Evolutionary conservation across 1,140 invertebrate genomes (phyloP), one percentile per base, ranked within the genome.

Genomic region (Sycobia sp.): DNA sequence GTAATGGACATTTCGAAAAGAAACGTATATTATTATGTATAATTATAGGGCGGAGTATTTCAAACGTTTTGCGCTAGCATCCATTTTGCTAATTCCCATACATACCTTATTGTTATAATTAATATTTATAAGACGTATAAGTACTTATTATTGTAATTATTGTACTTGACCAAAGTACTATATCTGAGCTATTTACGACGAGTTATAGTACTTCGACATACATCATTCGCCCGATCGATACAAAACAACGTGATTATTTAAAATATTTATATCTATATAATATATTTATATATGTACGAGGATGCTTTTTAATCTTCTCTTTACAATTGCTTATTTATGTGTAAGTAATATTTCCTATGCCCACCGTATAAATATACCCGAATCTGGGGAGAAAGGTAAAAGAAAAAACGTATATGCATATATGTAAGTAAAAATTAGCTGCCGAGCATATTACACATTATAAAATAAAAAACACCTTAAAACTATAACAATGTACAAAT

Each of bases 151-250:
- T 23, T 39, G 34, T 51, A 57, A 51, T 63, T 63, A 63, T 57
- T 63, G 61, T 63, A 63, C 54, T 63, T 54, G 23, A 23, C 23
- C 51, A 49, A 62, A 56, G 53, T 57, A 57, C 61, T 43, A 57
- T 11, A n/a, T 57, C 14, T 22, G 54, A 51, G 38, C 38, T 51
- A 41, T 18, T 43, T 43, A 43, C 38, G 34, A 49, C 38, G 32
- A n/a, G n/a, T n/a, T 34, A 46, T 62, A 49, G 46, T 56, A 56
- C 36, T 56, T 32, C 44, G 18, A n/a, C 4, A 9, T 22, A n/a
- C 23, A 41, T 22, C n/a, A n/a, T 50, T 43, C 54, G 36, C 10
- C 14, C 32, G 57, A 50, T 55, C n/a, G 27, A 56, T 64, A 57
- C 20, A 64, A 64, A 58, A 58, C 46, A 64, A 58, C 22, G 39